Evolutionary conservation across 2,888 invertebrate genomes (phyloP).

Genomic region (Cataglyphis rosenhaueri): DNA sequence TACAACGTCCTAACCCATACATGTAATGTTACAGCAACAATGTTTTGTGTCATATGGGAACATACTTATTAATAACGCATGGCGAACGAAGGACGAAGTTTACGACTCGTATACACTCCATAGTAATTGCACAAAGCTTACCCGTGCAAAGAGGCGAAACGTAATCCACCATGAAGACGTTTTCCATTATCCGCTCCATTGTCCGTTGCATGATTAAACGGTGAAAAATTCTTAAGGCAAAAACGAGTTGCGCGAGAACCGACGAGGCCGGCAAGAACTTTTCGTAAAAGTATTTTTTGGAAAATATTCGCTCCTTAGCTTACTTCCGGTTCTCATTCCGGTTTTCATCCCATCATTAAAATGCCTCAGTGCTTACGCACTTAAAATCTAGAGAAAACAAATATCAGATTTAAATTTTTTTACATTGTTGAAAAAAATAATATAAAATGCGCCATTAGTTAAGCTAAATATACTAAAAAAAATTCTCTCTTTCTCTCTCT

Average conservation of each 20-base stretch:
- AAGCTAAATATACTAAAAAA: background rate
- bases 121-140: slow-evolving; percentile 46
- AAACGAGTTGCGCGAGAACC: background rate
- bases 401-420: background rate
- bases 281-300: background rate
- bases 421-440: background rate
- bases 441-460: background rate
- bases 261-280: background rate
- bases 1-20: background rate
- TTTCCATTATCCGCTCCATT: slow-evolving; percentile 46
- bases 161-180: slow-evolving; percentile 48
- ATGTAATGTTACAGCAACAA: too few relatives aligned
- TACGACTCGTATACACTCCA: slow-evolving; percentile 12
- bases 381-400: background rate
- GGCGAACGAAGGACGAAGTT: slow-evolving; percentile 36
- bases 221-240: slow-evolving; percentile 36
- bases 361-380: background rate
- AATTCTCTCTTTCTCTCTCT: background rate
- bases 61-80: slow-evolving; percentile 50
- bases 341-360: background rate
- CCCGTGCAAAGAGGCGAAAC: slow-evolving; percentile 35
- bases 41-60: too few relatives aligned
- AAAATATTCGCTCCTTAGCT: too few relatives aligned
- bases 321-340: background rate
- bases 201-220: slow-evolving; percentile 34